phyloP scores from a whole-genome alignment of 37 sponge, comb jelly and placozoan genomes.

The Eunapius fragilis region DNA sequence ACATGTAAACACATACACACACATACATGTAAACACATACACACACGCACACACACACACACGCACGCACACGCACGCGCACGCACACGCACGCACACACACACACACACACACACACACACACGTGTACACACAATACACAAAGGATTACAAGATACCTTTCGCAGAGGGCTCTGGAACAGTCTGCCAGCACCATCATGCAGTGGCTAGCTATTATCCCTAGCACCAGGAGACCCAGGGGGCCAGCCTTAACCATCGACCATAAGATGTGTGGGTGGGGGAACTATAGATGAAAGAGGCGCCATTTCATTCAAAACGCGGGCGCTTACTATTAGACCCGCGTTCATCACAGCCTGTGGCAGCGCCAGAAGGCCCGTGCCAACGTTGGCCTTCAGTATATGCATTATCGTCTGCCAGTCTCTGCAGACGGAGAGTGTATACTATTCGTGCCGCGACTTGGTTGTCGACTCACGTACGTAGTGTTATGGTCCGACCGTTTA shows the following conservation, averaged over 20 bases:
- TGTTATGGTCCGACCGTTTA: not conserved
- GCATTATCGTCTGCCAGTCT: conserved; percentile 73
- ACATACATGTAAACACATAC: not conserved
- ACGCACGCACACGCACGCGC: not conserved
- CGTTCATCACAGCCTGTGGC: conserved; percentile 70
- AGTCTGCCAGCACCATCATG: conserved; percentile 72
- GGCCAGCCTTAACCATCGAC: conserved; percentile 42
- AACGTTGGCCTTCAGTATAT: conserved; percentile 92
- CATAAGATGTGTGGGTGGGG: too few species aligned
- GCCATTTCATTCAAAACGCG: too few species aligned
- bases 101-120: not conserved
- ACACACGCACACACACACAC: not conserved
- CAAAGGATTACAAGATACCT: not conserved
- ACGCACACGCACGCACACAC: not conserved
- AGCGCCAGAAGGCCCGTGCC: conserved; percentile 92
- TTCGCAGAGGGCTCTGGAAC: conserved; percentile 36
- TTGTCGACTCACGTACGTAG: not conserved
- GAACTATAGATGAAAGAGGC: too few species aligned
- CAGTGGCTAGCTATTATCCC: conserved; percentile 86
- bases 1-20: not conserved
- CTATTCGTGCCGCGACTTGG: not conserved
- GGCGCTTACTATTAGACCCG: conserved; percentile 78
- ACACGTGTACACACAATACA: not conserved
- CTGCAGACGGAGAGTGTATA: conserved; percentile 15
- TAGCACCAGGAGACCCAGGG: conserved; percentile 42